Evolutionary conservation across 1,140 invertebrate species (phyloP).

Genomic region (Odontomachus brunneus): DNA sequence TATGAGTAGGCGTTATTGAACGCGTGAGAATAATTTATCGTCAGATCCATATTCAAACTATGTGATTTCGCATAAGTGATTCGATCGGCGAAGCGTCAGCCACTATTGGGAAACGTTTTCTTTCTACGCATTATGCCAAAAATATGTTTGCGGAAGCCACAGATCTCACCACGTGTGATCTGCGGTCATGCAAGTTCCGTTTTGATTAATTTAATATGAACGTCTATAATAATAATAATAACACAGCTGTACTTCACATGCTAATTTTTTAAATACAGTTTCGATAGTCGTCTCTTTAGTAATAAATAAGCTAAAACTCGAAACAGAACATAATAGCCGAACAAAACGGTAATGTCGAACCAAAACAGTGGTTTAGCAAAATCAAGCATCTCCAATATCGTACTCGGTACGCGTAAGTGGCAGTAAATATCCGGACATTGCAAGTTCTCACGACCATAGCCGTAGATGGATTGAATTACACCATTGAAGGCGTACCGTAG

Average conservation of each 20-base stretch:
- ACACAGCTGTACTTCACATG: too few species aligned
- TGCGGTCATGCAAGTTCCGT: too few species aligned
- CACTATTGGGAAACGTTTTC: background rate
- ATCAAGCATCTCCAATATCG: conserved; percentile 89
- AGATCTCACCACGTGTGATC: too few species aligned
- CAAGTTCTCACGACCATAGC: conserved; percentile 88
- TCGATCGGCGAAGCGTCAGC: background rate
- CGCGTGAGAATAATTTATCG: background rate
- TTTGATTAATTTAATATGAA: too few species aligned
- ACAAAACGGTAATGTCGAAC: conserved; percentile 87
- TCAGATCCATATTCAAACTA: conserved; percentile 13
- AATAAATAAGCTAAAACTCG: conserved; percentile 87
- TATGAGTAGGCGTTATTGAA: too few species aligned
- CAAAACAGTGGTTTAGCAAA: conserved; percentile 89
- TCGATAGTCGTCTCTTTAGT: conserved; percentile 85
- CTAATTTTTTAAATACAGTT: conserved; percentile 25
- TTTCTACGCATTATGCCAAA: background rate
- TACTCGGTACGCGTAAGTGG: conserved; percentile 88
- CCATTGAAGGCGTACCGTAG: conserved; percentile 91
- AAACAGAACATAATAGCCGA: conserved; percentile 85
- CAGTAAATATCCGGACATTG: conserved; percentile 89
- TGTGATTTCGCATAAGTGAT: too few species aligned
- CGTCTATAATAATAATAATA: too few species aligned
- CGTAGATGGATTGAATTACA: conserved; percentile 91
- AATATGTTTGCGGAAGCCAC: background rate